Evolutionary conservation across 2,113 vertebrate species (phyloP).

Genomic region (Neolamprologus caudopunctatus): DNA sequence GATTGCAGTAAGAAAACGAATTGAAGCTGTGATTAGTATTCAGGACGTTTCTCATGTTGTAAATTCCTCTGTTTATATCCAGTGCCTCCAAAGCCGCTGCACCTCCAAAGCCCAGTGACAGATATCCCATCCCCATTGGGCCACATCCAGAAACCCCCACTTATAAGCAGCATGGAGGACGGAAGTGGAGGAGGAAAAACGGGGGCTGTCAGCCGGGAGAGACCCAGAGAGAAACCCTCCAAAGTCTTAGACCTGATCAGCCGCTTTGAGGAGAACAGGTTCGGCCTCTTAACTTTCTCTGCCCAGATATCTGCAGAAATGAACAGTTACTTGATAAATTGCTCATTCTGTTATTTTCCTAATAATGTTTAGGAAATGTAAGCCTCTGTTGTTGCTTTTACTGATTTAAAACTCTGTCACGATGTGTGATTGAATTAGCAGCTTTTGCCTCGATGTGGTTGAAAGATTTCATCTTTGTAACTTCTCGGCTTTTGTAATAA

Average conservation of each 20-base stretch:
- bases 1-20: not conserved
- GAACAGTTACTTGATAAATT: not conserved
- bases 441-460: not conserved
- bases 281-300: not conserved
- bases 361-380: not conserved
- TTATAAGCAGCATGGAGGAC: slow-evolving; percentile 79
- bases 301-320: not conserved
- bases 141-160: slow-evolving; percentile 21
- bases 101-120: slow-evolving; percentile 80
- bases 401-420: not conserved
- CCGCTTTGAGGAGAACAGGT: slow-evolving; percentile 93
- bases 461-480: not conserved
- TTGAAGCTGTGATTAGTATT: not conserved
- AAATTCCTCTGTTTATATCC: slow-evolving; percentile 6
- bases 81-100: slow-evolving; percentile 93
- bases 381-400: not conserved
- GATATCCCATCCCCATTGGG: slow-evolving; percentile 60
- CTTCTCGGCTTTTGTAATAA: not conserved
- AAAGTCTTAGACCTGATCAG: slow-evolving; percentile 95
- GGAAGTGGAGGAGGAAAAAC: slow-evolving; percentile 67
- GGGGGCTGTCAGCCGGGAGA: slow-evolving; percentile 28
- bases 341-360: not conserved
- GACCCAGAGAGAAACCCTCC: slow-evolving; percentile 70
- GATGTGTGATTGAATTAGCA: not conserved
- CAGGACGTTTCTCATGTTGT: not conserved